phyloP scores from a whole-genome alignment of 2,888 invertebrate species.

The Stenichneumon culpator region DNA sequence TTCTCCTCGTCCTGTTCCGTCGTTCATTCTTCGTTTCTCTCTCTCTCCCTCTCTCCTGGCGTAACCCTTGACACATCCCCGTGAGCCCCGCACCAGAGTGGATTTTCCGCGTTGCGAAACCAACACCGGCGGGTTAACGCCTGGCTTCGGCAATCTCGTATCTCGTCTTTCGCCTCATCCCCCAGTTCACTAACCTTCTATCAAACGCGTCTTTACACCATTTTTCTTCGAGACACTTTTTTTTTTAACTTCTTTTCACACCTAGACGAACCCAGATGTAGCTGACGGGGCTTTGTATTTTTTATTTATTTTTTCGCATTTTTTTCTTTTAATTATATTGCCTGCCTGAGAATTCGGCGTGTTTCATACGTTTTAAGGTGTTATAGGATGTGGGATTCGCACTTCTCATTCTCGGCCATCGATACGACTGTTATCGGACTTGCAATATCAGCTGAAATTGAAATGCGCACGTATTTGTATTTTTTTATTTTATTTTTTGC shows the following conservation, averaged over 20 bases:
- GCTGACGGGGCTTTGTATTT: neutral
- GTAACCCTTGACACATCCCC: conserved; percentile 61
- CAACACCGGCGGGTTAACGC: conserved; percentile 33
- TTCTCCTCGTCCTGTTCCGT: neutral
- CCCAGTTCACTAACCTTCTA: conserved; percentile 16
- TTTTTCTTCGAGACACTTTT: conserved; percentile 48
- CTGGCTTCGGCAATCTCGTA: conserved; percentile 40
- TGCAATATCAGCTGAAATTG: too few relatives aligned
- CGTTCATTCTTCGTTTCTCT: neutral
- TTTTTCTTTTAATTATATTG: neutral
- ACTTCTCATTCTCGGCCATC: too few relatives aligned
- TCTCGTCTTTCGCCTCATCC: conserved; percentile 49
- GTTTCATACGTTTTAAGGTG: too few relatives aligned
- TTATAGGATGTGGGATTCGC: too few relatives aligned
- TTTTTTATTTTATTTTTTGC: neutral
- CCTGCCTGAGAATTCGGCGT: too few relatives aligned
- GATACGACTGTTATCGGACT: too few relatives aligned
- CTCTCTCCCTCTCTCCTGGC: conserved; percentile 26
- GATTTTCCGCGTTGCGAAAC: conserved; percentile 63
- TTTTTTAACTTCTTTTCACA: neutral
- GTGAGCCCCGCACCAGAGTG: conserved; percentile 52
- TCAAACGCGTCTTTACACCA: conserved; percentile 45
- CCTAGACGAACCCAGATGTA: neutral
- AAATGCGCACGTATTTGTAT: too few relatives aligned
- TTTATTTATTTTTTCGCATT: neutral